Evolutionary conservation across 2,113 vertebrate genomes (phyloP).

Genomic region (Xiphorhynchus elegans): DNA sequence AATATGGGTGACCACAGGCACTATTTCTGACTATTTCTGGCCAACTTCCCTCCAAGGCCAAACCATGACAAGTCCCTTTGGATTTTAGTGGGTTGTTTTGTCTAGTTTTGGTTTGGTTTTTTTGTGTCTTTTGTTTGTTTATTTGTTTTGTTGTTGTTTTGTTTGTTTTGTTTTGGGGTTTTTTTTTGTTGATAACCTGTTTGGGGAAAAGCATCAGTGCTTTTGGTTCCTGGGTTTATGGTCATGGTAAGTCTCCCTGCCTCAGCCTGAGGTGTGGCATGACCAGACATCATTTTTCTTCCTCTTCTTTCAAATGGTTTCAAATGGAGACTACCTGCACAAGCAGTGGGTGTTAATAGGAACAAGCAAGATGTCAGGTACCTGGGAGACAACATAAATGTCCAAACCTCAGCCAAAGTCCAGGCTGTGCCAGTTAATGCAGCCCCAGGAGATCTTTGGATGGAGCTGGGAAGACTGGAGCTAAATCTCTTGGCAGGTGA

Average conservation of each 20-base stretch:
- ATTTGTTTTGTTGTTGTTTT: too few relatives aligned
- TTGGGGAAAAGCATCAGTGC: neutral
- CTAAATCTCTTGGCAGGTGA: too few relatives aligned
- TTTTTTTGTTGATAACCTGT: neutral
- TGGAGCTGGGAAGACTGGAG: neutral
- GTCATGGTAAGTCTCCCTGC: neutral
- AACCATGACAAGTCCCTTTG: neutral
- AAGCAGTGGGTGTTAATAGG: neutral
- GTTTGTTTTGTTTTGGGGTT: neutral
- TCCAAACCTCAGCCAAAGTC: neutral
- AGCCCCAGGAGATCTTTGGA: neutral
- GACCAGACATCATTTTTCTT: neutral
- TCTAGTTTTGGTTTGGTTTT: too few relatives aligned
- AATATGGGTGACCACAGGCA: fast-evolving
- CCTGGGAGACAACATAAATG: fast-evolving
- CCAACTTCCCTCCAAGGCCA: neutral
- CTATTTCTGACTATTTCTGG: neutral
- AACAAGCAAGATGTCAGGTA: neutral
- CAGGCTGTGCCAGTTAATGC: neutral
- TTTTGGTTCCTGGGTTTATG: neutral
- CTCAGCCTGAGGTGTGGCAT: neutral
- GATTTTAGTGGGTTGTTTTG: neutral
- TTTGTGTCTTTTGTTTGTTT: too few relatives aligned
- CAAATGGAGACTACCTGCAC: neutral
- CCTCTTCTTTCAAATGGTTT: neutral